phyloP scores from a whole-genome alignment of 2,888 invertebrate genomes.

The Stenichneumon culpator region DNA sequence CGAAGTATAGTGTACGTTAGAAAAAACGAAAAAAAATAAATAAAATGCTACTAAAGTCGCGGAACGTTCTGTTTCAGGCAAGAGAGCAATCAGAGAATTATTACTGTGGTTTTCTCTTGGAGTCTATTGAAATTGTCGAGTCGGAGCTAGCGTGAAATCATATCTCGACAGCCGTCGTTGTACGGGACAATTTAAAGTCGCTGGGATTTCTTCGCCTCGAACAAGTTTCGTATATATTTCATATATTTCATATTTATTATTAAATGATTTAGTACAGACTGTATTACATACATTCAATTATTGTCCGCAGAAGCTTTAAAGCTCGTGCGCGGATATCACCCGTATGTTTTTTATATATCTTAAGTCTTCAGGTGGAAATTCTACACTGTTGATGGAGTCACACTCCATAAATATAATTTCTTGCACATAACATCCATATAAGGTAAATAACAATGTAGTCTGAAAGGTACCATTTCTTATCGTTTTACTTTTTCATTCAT shows the following conservation, averaged over 20 bases:
- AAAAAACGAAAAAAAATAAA: not conserved
- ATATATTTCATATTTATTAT: no score
- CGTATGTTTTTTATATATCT: no score
- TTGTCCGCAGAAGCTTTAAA: no score
- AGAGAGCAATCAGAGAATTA: constrained; percentile 19
- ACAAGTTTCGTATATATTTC: no score
- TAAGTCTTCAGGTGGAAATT: no score
- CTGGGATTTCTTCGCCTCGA: not conserved
- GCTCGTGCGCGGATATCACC: no score
- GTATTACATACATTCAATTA: no score
- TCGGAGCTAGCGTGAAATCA: constrained; percentile 45
- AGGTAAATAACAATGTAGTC: no score
- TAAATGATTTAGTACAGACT: no score
- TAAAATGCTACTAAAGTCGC: not conserved
- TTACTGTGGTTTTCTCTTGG: constrained; percentile 45
- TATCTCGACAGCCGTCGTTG: constrained; percentile 20
- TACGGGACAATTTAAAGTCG: constrained; percentile 33
- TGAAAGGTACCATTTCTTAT: not conserved
- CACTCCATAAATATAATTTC: no score
- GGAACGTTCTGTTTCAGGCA: constrained; percentile 49
- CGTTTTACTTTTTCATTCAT: not conserved
- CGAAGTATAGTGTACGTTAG: not conserved
- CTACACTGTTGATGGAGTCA: no score
- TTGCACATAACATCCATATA: no score
- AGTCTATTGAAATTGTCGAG: constrained; percentile 33